phyloP scores from a whole-genome alignment of 2,797 vertebrate species.

The Sebastes matsubarae region DNA sequence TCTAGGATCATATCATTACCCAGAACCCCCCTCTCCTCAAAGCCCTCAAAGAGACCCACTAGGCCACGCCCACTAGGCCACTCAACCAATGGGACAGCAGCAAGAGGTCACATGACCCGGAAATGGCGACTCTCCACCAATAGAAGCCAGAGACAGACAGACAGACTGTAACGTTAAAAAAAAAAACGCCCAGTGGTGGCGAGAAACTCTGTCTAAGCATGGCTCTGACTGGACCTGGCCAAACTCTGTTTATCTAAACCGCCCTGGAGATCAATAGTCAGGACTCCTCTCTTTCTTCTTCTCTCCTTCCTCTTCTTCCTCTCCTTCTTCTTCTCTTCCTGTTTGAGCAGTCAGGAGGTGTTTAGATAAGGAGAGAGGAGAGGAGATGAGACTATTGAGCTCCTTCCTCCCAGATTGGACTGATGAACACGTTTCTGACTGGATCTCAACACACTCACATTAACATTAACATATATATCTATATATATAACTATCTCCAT shows the following conservation, averaged over 20 bases:
- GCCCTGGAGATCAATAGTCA: conserved; percentile 67
- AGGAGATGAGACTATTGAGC: conserved; percentile 56
- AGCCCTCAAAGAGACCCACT: conserved; percentile 99
- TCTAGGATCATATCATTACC: conserved; percentile 99
- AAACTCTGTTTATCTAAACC: conserved; percentile 66
- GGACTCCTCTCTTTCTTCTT: conserved; percentile 25
- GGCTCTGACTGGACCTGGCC: conserved; percentile 69
- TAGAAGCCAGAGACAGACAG: conserved; percentile 76
- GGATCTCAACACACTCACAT: conserved; percentile 31
- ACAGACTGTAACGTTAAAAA: conserved; percentile 71
- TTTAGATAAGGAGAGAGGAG: conserved; percentile 36
- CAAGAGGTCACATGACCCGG: conserved; percentile 98
- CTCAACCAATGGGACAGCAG: conserved; percentile 93
- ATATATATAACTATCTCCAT: background rate
- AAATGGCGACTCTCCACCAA: conserved; percentile 79
- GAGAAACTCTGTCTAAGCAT: conserved; percentile 66
- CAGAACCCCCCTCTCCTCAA: conserved; percentile 99
- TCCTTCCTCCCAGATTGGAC: conserved; percentile 65
- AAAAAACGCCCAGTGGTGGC: conserved; percentile 50
- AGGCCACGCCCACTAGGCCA: conserved; percentile 95
- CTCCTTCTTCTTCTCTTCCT: conserved; percentile 11
- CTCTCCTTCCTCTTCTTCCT: conserved; percentile 26
- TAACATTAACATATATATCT: background rate
- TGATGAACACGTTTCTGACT: conserved; percentile 64
- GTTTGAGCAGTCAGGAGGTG: conserved; percentile 18